Conservation (phyloP, 2,797 vertebrate genomes). For the Poecilia velifera region DNA sequence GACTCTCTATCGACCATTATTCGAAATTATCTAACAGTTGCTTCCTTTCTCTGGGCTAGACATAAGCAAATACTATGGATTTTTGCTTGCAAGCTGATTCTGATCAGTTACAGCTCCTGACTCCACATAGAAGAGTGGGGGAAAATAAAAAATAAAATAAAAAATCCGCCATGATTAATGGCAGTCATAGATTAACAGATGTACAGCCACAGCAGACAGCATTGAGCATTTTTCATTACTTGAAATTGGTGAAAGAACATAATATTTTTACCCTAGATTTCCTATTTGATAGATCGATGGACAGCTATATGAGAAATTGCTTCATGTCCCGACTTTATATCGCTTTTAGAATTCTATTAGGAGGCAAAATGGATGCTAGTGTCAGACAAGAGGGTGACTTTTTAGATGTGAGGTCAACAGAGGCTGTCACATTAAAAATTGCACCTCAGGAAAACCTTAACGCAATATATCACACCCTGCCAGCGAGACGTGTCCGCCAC, state of each 20-base stretch:
- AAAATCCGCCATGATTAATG: conserved; percentile 36
- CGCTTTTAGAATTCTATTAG: conserved; percentile 63
- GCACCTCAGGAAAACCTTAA: conserved; percentile 62
- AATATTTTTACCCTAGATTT: conserved; percentile 16
- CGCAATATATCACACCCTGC: conserved; percentile 75
- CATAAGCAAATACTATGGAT: conserved; percentile 73
- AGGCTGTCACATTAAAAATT: conserved; percentile 75
- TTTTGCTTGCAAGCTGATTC: conserved; percentile 36
- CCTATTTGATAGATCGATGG: conserved; percentile 4
- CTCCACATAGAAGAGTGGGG: conserved; percentile 34
- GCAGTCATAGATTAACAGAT: conserved; percentile 22
- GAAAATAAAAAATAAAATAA: neutral
- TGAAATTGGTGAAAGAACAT: neutral
- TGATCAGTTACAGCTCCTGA: conserved; percentile 16
- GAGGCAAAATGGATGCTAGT: conserved; percentile 41
- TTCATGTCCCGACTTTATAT: conserved; percentile 13
- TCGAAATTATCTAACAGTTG: conserved; percentile 42
- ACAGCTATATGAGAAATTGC: conserved; percentile 8
- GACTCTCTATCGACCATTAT: conserved; percentile 29
- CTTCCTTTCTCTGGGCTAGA: conserved; percentile 61
- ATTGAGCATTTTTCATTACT: conserved; percentile 9
- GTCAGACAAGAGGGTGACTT: conserved; percentile 55
- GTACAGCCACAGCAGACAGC: conserved; percentile 7
- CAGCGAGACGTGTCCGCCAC: conserved; percentile 62
- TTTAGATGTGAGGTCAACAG: conserved; percentile 64